Evolutionary conservation across 2,797 vertebrate species (phyloP).

Genomic region (Myotis planiceps): DNA sequence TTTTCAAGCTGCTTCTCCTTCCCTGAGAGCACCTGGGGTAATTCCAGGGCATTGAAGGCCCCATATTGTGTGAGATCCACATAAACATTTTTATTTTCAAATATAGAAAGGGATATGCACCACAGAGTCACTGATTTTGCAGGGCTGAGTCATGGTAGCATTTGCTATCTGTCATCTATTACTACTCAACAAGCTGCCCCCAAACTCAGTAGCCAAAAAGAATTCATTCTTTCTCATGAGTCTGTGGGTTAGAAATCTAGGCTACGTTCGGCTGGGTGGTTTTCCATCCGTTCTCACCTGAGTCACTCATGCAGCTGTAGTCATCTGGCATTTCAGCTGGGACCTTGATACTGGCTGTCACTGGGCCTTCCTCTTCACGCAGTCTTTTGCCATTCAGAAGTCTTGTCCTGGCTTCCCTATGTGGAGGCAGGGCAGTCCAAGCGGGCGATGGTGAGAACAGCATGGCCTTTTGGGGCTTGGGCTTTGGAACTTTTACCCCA

Average conservation of each 20-base stretch:
- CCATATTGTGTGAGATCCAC: not conserved
- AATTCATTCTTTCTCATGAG: not conserved
- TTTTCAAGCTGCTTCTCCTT: not conserved
- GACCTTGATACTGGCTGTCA: not conserved
- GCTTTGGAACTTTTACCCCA: not conserved
- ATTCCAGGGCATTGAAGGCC: not conserved
- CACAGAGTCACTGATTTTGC: not conserved
- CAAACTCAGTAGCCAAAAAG: not conserved
- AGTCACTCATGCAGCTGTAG: not conserved
- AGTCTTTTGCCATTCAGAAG: not conserved
- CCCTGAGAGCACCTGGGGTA: not conserved
- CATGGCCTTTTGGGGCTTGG: not conserved
- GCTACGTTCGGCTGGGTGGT: not conserved
- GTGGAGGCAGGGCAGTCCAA: not conserved
- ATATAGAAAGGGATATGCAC: not conserved
- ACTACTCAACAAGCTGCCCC: not conserved
- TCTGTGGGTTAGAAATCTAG: not conserved
- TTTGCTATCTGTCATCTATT: not conserved
- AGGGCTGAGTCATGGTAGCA: not conserved
- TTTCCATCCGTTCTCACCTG: not conserved
- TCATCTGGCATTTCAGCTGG: not conserved
- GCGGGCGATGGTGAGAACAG: not conserved
- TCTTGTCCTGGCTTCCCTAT: not conserved
- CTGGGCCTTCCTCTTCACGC: rapidly evolving
- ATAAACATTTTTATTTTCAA: not conserved